These are phyloP conservation scores for Hesperophylax magnus DNA, from an alignment of 1,140 invertebrate genomes.

Conservation along the genomic window DNA sequence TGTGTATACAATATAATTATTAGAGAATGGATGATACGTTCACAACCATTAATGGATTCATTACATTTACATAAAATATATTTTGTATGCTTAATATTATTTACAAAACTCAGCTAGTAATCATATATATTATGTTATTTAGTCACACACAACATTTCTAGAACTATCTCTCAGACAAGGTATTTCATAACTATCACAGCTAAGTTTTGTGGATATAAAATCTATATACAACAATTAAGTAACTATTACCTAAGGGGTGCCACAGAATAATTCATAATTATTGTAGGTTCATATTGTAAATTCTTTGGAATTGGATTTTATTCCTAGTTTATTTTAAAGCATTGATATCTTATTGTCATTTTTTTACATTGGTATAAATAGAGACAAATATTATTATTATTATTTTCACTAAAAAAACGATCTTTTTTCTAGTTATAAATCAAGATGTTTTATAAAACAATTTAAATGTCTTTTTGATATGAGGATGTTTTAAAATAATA, in stretches of 20 bases:
- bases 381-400: no score
- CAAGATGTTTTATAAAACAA: no score
- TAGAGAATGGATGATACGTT: neutral
- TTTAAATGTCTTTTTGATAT: no score
- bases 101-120: slow-evolving; percentile 10
- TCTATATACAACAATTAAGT: slow-evolving; percentile 41
- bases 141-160: slow-evolving; percentile 2
- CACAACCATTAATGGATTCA: slow-evolving; percentile 6
- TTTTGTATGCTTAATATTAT: neutral
- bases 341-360: slow-evolving; percentile 42
- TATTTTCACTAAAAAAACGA: no score
- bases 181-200: slow-evolving; percentile 54
- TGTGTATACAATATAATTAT: neutral
- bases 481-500: no score
- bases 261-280: neutral
- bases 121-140: neutral
- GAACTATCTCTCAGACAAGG: neutral
- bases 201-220: slow-evolving; percentile 56
- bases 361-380: slow-evolving; percentile 17
- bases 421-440: no score
- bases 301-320: neutral
- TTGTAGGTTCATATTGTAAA: slow-evolving; percentile 4
- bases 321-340: slow-evolving; percentile 30
- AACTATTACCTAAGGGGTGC: neutral
- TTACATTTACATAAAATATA: slow-evolving; percentile 5